Base-by-base conservation (phyloP, 2,888 invertebrate genomes). In the Parthenolecanium corni region DNA sequence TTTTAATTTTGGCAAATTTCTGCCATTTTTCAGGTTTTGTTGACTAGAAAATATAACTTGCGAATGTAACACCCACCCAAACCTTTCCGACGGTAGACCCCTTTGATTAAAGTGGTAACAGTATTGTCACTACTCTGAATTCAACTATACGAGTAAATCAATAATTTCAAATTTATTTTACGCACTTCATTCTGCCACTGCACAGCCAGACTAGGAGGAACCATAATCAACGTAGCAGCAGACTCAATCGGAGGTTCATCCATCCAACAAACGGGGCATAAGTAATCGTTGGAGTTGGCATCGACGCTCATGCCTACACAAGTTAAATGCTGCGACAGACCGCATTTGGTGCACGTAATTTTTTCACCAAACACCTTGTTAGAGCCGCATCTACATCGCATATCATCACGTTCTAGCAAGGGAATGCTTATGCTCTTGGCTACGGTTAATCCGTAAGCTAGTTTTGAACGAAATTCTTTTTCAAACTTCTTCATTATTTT, bases 161-260 rank as follows among this genome's bases (percentile, higher is more conserved):
- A n/a, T n/a, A n/a, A n/a, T n/a, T n/a, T n/a, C n/a, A n/a, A n/a
- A n/a, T n/a, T n/a, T n/a, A n/a, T n/a, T n/a, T n/a, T n/a, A n/a
- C 11, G 42, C 53, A 69, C 67, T 72, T 89, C 89, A 5, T 81
- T 77, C 24, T 78, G 75, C 89, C 89, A 89, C 71, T 89, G 87
- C 66, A 77, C 74, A 67, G 79, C 77, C 53, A 89, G 82, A 3
- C 82, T 74, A 3, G 71, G 70, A 1, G 89, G 89, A 1, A 85
- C 79, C 2, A 89, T 80, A 67, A 89, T 86, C 52, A 89, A 74
- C 0, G 88, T 88, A 0, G 82, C 81, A 20, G 76, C 74, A 1
- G 82, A 79, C 52, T 76, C 72, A 1, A 82, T 68, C 3, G 77
- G 75, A 1, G 75, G 71, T 67, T 70, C 66, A 38, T 72, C 64